phyloP scores from a whole-genome alignment of 2,113 vertebrate species.

The Coryphaenoides rupestris region DNA sequence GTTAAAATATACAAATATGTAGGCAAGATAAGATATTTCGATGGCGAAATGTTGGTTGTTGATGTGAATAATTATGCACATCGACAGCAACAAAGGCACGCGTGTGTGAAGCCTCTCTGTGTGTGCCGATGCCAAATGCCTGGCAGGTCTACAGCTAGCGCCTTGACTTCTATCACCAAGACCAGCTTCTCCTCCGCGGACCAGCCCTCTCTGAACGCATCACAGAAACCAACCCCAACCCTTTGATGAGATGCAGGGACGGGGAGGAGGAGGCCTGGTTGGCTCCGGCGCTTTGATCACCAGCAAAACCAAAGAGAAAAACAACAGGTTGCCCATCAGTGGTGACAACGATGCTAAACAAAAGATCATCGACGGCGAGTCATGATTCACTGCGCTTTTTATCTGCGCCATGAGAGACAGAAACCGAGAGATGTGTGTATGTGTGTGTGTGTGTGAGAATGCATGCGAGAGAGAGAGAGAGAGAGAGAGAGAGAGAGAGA shows the following conservation, averaged over 20 bases:
- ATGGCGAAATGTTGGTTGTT: constrained; percentile 31
- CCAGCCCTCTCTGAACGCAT: constrained; percentile 19
- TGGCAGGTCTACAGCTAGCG: constrained; percentile 12
- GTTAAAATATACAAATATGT: too few relatives aligned
- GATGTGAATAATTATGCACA: constrained; percentile 17
- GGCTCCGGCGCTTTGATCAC: neutral
- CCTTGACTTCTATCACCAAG: constrained; percentile 25
- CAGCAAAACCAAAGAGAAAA: too few relatives aligned
- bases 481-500: too few relatives aligned
- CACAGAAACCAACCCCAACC: neutral
- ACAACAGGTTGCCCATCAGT: too few relatives aligned
- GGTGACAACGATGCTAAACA: too few relatives aligned
- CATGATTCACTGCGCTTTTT: too few relatives aligned
- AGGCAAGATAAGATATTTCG: too few relatives aligned
- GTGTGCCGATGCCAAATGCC: constrained; percentile 27
- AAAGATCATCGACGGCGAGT: too few relatives aligned
- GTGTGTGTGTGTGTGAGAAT: too few relatives aligned
- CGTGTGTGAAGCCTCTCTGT: neutral
- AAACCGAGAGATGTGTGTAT: too few relatives aligned
- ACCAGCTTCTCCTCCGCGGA: constrained; percentile 20
- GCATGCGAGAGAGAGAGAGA: too few relatives aligned
- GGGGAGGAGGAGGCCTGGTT: neutral
- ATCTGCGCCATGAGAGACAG: too few relatives aligned
- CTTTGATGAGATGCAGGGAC: neutral
- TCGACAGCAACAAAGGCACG: neutral